A percentile compares a stretch with the other conserved stretches of the same genome.
These are phyloP conservation scores for Aelia acuminata DNA, from an alignment of 2,888 invertebrate genomes.

Conservation along the genomic window DNA sequence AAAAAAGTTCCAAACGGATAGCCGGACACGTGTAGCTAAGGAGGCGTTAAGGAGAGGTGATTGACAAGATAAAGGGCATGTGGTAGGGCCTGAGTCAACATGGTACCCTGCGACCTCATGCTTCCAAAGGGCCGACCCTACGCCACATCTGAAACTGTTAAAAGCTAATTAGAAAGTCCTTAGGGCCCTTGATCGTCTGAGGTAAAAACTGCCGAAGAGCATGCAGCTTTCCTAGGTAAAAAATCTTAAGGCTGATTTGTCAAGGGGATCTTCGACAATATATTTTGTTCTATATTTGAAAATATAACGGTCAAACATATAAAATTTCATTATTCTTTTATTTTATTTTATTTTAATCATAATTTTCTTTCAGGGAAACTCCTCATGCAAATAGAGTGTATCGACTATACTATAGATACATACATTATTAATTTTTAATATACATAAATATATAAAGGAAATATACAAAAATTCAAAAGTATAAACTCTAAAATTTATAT, in stretches of 20 bases:
- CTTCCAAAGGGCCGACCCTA: neutral
- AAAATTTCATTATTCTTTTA: too few species aligned
- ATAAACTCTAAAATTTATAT: too few species aligned
- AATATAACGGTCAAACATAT: too few species aligned
- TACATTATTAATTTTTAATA: too few species aligned
- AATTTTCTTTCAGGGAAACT: too few species aligned
- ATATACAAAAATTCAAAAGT: too few species aligned
- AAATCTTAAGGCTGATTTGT: neutral
- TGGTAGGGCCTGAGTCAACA: slow-evolving; percentile 37
- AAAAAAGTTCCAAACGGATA: neutral
- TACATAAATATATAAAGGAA: too few species aligned
- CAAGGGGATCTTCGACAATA: too few species aligned
- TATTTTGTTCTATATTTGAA: too few species aligned
- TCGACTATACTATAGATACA: too few species aligned
- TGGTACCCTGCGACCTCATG: neutral
- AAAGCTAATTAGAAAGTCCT: slow-evolving; percentile 37
- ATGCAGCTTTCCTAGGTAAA: neutral
- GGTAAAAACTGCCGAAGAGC: neutral
- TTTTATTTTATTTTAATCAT: too few species aligned
- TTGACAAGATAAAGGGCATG: slow-evolving; percentile 44
- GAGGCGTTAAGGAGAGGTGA: slow-evolving; percentile 12
- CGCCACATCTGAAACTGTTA: slow-evolving; percentile 13
- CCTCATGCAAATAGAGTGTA: too few species aligned
- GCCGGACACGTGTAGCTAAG: slow-evolving; percentile 3
- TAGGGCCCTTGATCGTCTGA: neutral